A percentile compares a stretch with the other conserved stretches of the same genome.
These are phyloP conservation scores for Ostrea denselamellosa DNA, from an alignment of 1,140 invertebrate species.

Conservation along the genomic window DNA sequence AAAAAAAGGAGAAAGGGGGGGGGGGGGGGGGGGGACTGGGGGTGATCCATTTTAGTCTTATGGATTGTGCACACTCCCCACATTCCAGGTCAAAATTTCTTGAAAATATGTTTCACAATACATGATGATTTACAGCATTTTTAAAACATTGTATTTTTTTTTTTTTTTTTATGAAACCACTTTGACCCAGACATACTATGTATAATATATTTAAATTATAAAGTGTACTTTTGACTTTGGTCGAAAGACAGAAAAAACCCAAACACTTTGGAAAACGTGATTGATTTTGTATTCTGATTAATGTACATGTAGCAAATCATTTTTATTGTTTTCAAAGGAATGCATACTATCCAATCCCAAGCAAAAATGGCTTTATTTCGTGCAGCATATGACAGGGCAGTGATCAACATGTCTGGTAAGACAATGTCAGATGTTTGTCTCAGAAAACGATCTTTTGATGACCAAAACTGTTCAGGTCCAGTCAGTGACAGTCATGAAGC, in stretches of 20 bases:
- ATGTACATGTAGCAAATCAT: background rate
- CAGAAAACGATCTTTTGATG: background rate
- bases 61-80: background rate
- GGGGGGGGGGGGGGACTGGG: too few species aligned
- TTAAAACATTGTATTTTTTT: background rate
- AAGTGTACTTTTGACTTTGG: too few species aligned
- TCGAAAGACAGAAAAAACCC: too few species aligned
- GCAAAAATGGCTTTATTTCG: background rate
- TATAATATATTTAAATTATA: too few species aligned
- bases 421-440: background rate
- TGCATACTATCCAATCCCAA: background rate
- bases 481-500: background rate
- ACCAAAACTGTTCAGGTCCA: background rate
- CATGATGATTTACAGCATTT: background rate
- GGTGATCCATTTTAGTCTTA: too few species aligned
- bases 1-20: too few species aligned
- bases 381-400: background rate
- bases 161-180: background rate
- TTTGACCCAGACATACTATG: too few species aligned
- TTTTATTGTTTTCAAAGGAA: background rate
- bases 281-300: too few species aligned
- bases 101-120: too few species aligned
- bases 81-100: too few species aligned
- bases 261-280: too few species aligned
- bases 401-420: background rate